A percentile compares a stretch with the other conserved stretches of the same genome.
Conservation (phyloP, 2,113 vertebrate species). For the Hystrix brachyura region DNA sequence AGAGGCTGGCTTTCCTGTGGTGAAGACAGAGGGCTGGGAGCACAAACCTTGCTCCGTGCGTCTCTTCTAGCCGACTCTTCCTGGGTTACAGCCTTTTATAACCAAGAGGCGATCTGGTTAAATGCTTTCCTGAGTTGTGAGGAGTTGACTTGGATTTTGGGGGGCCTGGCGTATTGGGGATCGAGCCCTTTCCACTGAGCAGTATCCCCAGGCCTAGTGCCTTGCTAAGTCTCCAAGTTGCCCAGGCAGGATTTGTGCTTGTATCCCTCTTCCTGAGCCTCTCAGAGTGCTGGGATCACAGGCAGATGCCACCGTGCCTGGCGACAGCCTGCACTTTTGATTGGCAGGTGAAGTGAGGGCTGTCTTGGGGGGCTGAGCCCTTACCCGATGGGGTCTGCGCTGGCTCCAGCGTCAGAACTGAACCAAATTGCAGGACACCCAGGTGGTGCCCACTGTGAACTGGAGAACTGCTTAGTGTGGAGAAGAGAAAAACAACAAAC, state of each 20-base stretch:
- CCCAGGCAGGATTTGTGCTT: background rate
- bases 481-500: background rate
- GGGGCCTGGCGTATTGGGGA: background rate
- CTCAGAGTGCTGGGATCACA: background rate
- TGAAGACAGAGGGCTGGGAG: background rate
- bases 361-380: background rate
- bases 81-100: background rate
- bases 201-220: background rate
- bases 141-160: background rate
- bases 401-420: background rate
- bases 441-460: background rate
- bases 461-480: background rate
- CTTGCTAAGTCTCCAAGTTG: background rate
- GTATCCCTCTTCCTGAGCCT: background rate
- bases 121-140: background rate
- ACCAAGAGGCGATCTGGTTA: background rate
- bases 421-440: background rate
- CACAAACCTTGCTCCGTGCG: rapidly evolving
- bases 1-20: background rate
- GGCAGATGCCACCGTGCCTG: background rate
- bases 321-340: background rate
- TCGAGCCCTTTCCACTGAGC: background rate
- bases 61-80: background rate
- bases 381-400: background rate
- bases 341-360: background rate